phyloP scores from a whole-genome alignment of 2,113 vertebrate species.

The Calyptommatus sinebrachiatus region DNA sequence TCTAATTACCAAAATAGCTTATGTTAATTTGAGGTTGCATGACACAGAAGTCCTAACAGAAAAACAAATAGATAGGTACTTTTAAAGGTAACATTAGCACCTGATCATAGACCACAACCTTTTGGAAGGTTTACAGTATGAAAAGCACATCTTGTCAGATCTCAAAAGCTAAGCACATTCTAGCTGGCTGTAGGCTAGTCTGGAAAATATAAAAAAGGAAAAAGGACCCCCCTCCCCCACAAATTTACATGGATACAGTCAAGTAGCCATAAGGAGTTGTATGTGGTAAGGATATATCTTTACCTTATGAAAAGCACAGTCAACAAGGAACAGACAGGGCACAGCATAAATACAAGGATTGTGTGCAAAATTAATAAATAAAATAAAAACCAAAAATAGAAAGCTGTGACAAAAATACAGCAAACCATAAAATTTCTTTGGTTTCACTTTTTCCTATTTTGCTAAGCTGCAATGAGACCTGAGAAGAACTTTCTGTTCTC shows the following conservation, averaged over 20 bases:
- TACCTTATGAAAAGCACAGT: not conserved
- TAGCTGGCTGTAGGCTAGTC: no score
- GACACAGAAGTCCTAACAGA: not conserved
- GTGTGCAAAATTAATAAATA: not conserved
- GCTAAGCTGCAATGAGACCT: not conserved
- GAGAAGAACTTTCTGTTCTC: not conserved
- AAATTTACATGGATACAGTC: no score
- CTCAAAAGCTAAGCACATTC: no score
- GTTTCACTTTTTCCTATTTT: not conserved
- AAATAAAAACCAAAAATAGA: not conserved
- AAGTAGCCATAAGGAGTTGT: no score
- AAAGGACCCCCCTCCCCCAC: no score
- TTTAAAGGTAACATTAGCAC: not conserved
- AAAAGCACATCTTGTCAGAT: no score
- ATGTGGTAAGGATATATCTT: no score
- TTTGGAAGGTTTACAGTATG: not conserved
- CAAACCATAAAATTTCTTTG: not conserved
- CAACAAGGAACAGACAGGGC: not conserved
- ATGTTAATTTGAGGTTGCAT: not conserved
- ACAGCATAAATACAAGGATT: not conserved
- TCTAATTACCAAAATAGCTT: not conserved
- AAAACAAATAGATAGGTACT: not conserved
- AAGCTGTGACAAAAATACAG: not conserved
- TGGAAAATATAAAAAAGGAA: no score
- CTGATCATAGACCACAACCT: not conserved